Base-by-base conservation (phyloP, 2,113 vertebrate genomes). In the Colossoma macropomum region DNA sequence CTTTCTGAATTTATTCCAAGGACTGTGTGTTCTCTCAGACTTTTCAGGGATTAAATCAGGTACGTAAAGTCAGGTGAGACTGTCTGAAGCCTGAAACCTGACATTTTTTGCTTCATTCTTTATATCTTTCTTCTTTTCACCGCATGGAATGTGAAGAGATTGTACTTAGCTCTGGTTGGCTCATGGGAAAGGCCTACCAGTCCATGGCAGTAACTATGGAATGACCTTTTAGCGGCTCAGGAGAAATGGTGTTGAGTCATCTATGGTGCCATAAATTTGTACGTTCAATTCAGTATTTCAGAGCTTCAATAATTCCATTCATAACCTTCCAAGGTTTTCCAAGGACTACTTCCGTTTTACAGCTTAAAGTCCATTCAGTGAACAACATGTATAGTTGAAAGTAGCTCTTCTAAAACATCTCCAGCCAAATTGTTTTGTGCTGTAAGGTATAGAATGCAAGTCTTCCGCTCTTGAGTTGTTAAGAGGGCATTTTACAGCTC, bases 181-280 rank as follows among this genome's bases (percentile, higher is more conserved):
- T 41, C 68, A 1, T 71, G 68, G 23, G 23, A 38, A 38, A 19
- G 21, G 21, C 68, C n/a, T 70, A 23, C 68, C 3, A 19, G 68
- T 41, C 38, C 68, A 4, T 41, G 9, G 4, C 23, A 6, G 32
- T 23, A 41, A 70, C 68, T n/a, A 71, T n/a, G 38, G 7, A 21
- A 71, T 71, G 68, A 45, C 23, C 68, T 71, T 71, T n/a, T 71
- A 71, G 13, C 2, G 16, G 68, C 68, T 71, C 34, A 15, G 38
- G 30, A 71, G 34, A 45, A 41, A 62, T 27, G 3, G 25, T 13
- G 38, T 23, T 71, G 3, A 38, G 34, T 70, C 34, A n/a, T 45
- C 38, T 9, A 41, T n/a, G 23, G 68, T 45, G 9, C 21, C 11
- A 27, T 62, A 27, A 62, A 62, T 62, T n/a, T 1, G 59, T 25